Evolutionary conservation across 2,113 vertebrate species (phyloP).

Genomic region (Brachirus orientalis): DNA sequence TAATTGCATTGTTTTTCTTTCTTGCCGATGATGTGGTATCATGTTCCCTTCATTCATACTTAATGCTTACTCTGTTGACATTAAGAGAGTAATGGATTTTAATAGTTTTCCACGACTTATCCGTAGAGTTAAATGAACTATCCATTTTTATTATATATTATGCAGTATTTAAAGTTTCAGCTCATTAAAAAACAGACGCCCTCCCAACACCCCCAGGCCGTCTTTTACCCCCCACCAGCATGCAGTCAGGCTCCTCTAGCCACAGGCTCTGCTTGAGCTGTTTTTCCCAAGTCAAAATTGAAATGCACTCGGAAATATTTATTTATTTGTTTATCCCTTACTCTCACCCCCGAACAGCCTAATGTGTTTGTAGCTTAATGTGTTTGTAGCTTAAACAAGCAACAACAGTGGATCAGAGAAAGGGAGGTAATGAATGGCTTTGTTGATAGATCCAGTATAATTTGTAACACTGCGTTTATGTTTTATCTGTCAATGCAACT

Average conservation of each 20-base stretch:
- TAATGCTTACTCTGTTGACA: slow-evolving; percentile 95
- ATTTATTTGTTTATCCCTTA: slow-evolving; percentile 77
- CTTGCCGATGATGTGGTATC: slow-evolving; percentile 62
- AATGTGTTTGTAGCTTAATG: slow-evolving; percentile 62
- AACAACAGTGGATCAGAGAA: slow-evolving; percentile 36
- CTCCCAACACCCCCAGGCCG: slow-evolving; percentile 88
- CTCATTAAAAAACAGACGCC: slow-evolving; percentile 98
- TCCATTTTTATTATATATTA: slow-evolving; percentile 99
- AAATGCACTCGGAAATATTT: slow-evolving; percentile 75
- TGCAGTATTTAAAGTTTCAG: slow-evolving; percentile 99
- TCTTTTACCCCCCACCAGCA: slow-evolving; percentile 89
- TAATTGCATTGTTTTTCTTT: slow-evolving; percentile 75
- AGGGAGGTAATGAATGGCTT: slow-evolving; percentile 17
- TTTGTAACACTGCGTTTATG: slow-evolving; percentile 29
- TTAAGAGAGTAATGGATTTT: slow-evolving; percentile 95
- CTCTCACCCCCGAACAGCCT: slow-evolving; percentile 49
- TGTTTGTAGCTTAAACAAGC: slow-evolving; percentile 59
- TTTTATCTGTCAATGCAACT: slow-evolving; percentile 17
- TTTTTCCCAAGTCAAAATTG: slow-evolving; percentile 82
- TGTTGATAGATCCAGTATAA: slow-evolving; percentile 34
- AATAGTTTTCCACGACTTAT: slow-evolving; percentile 97
- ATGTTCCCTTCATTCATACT: slow-evolving; percentile 84
- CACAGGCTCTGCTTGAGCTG: slow-evolving; percentile 86
- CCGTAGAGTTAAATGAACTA: slow-evolving; percentile 96
- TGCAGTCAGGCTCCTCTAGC: slow-evolving; percentile 88